A percentile compares a stretch with the other conserved stretches of the same genome.
These are phyloP conservation scores for Hapalemur alaotrensis DNA, from an alignment of 2,797 vertebrate genomes.

Conservation along the genomic window DNA sequence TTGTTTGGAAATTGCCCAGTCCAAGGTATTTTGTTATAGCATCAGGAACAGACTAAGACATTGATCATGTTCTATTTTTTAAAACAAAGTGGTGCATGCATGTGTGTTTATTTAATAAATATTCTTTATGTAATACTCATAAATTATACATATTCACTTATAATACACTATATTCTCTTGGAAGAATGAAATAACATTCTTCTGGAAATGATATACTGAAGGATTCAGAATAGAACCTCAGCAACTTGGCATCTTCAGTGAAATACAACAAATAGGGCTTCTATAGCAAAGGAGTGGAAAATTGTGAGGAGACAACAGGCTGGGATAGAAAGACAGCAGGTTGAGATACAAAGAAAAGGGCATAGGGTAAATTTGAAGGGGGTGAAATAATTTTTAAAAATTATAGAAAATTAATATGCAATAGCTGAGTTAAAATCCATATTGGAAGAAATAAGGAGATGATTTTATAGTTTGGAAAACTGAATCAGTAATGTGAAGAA, in stretches of 20 bases:
- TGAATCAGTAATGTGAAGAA: neutral
- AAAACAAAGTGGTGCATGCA: neutral
- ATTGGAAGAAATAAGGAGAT: neutral
- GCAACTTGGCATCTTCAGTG: neutral
- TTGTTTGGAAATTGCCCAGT: neutral
- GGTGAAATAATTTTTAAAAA: neutral
- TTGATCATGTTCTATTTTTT: neutral
- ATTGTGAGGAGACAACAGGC: neutral
- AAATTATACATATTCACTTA: neutral
- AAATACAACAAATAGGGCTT: neutral
- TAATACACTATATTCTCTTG: neutral
- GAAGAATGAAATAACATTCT: neutral
- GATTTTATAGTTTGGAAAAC: neutral
- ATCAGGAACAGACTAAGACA: neutral
- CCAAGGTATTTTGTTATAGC: neutral
- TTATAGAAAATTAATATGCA: neutral
- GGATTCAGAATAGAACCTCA: neutral
- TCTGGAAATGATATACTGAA: conserved; percentile 3
- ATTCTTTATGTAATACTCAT: neutral
- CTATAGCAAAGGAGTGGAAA: neutral
- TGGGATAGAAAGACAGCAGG: neutral
- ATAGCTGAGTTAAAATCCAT: neutral
- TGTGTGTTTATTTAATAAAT: neutral
- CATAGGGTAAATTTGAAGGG: neutral
- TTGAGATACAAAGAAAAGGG: neutral